Conservation (phyloP, 2,113 vertebrate genomes). For the Gracilinanus agilis region DNA sequence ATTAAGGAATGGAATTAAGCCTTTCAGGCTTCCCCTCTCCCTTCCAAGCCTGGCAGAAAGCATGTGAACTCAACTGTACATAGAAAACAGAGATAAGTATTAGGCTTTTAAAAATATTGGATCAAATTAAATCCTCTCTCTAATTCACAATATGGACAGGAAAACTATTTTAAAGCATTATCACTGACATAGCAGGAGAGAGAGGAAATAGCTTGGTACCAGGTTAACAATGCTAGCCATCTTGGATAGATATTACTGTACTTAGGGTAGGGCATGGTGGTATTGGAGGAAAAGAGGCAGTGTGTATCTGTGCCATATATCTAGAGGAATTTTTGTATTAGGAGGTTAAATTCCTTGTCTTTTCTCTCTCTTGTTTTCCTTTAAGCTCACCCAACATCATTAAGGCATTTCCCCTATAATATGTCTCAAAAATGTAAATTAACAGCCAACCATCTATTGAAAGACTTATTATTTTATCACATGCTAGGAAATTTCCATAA, state of each 20-base stretch:
- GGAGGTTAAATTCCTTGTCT: not conserved
- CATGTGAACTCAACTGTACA: not conserved
- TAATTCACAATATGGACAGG: not conserved
- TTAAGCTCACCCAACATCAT: not conserved
- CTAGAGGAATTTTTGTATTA: not conserved
- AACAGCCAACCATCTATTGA: slow-evolving; percentile 31
- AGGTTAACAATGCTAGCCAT: not conserved
- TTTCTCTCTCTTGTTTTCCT: not conserved
- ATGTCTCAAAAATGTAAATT: slow-evolving; percentile 20
- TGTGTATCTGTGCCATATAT: not conserved
- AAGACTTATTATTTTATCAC: slow-evolving; percentile 17
- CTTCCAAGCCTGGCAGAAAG: not conserved
- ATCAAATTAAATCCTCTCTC: slow-evolving; percentile 7
- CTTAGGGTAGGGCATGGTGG: not conserved
- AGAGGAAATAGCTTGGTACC: not conserved
- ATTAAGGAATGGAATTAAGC: not conserved
- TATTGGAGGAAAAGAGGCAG: not conserved
- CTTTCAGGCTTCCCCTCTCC: not conserved
- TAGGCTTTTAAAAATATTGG: not conserved
- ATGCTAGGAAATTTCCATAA: slow-evolving; percentile 49
- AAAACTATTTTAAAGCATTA: not conserved
- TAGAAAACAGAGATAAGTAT: not conserved
- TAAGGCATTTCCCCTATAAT: not conserved
- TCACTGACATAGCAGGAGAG: not conserved
- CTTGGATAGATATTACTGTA: not conserved